These are phyloP conservation scores for Cuniculus paca DNA, from an alignment of 2,797 vertebrate species.

Conservation along the genomic window DNA sequence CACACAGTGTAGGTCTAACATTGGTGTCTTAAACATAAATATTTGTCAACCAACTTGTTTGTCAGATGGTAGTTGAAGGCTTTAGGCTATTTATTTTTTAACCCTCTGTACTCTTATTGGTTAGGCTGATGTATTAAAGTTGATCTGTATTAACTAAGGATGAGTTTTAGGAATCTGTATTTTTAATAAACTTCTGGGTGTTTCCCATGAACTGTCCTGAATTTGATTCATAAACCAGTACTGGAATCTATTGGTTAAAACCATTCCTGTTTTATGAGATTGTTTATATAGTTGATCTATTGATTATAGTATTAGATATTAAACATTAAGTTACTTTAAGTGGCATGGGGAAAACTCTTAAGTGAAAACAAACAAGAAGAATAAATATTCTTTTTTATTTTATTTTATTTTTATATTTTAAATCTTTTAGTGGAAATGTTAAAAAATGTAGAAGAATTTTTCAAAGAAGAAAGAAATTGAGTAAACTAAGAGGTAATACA, in stretches of 20 bases:
- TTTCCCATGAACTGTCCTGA: neutral
- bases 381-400: neutral
- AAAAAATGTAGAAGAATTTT: neutral
- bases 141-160: neutral
- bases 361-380: neutral
- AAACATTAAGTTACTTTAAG: neutral
- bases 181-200: neutral
- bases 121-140: neutral
- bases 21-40: neutral
- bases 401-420: constrained; percentile 22
- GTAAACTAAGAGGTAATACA: neutral
- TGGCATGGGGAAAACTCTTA: neutral
- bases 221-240: neutral
- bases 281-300: neutral
- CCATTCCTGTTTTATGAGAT: neutral
- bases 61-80: neutral
- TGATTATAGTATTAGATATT: constrained; percentile 38
- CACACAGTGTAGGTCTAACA: neutral
- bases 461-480: neutral
- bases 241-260: neutral
- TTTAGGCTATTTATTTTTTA: neutral
- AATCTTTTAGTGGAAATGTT: neutral
- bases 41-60: constrained; percentile 18
- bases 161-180: neutral
- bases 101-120: neutral